These are phyloP conservation scores for Emydocephalus ijimae DNA, from an alignment of 2,113 vertebrate genomes.

Conservation along the genomic window DNA sequence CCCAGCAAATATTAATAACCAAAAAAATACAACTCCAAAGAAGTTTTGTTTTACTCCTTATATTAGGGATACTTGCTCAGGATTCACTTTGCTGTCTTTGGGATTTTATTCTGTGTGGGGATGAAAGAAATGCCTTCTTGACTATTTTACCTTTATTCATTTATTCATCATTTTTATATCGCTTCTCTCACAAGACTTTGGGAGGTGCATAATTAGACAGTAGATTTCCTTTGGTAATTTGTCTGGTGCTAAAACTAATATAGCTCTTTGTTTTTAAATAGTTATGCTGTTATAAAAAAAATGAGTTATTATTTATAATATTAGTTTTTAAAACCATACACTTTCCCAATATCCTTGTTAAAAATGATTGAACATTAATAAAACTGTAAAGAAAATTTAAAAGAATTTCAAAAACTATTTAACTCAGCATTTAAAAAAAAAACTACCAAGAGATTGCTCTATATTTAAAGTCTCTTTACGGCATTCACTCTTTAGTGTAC, in stretches of 20 bases:
- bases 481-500: background rate
- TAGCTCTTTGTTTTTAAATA: background rate
- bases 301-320: background rate
- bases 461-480: background rate
- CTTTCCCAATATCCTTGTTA: background rate
- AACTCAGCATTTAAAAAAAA: background rate
- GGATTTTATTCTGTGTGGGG: background rate
- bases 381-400: background rate
- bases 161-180: background rate
- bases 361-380: background rate
- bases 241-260: background rate
- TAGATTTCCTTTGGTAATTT: background rate
- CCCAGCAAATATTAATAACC: background rate
- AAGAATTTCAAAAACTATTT: background rate
- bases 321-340: background rate
- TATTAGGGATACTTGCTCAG: background rate
- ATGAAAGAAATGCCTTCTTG: background rate
- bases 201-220: background rate
- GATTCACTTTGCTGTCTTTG: background rate
- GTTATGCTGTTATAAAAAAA: rapidly evolving
- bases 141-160: background rate
- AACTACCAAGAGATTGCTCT: conserved; percentile 21
- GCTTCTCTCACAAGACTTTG: background rate
- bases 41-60: background rate
- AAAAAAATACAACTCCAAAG: background rate